Conservation (phyloP, 1,140 invertebrate species). For the Andricus grossulariae region DNA sequence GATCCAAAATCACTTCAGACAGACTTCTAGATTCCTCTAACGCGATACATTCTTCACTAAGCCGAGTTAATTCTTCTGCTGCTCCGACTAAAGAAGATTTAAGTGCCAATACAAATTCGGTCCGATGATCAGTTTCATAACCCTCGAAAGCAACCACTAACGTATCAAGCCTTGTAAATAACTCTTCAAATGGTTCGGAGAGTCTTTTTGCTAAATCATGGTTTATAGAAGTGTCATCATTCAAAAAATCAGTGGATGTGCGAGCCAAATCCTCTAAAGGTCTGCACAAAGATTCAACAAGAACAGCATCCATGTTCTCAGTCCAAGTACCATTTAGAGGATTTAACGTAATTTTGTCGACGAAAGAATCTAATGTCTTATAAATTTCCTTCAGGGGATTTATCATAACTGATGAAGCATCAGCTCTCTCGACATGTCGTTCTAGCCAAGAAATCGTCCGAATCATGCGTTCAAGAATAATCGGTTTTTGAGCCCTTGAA, state of each 20-base stretch:
- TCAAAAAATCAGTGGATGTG: conserved; percentile 35
- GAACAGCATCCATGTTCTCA: conserved; percentile 68
- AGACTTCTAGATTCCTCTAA: conserved; percentile 49
- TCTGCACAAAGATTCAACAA: conserved; percentile 64
- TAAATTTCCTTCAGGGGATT: conserved; percentile 48
- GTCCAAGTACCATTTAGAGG: conserved; percentile 56
- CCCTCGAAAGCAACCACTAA: conserved; percentile 63
- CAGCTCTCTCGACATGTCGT: conserved; percentile 38
- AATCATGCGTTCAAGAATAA: conserved; percentile 62
- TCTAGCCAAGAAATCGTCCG: conserved; percentile 53
- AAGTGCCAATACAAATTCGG: conserved; percentile 60
- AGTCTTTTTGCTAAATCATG: conserved; percentile 45
- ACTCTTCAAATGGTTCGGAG: conserved; percentile 53
- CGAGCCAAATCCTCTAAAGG: conserved; percentile 64
- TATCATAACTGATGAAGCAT: conserved; percentile 40
- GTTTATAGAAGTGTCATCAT: conserved; percentile 19
- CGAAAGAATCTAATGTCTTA: conserved; percentile 49
- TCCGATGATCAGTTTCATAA: conserved; percentile 64
- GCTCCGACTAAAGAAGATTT: conserved; percentile 58
- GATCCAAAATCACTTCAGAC: conserved; percentile 64
- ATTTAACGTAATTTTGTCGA: conserved; percentile 58
- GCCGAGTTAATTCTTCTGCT: conserved; percentile 53
- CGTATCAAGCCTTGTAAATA: conserved; percentile 62
- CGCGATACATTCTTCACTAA: conserved; percentile 34
- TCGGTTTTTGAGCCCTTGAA: conserved; percentile 57